phyloP scores from a whole-genome alignment of 2,113 vertebrate species.

The Tyrannus savana region DNA sequence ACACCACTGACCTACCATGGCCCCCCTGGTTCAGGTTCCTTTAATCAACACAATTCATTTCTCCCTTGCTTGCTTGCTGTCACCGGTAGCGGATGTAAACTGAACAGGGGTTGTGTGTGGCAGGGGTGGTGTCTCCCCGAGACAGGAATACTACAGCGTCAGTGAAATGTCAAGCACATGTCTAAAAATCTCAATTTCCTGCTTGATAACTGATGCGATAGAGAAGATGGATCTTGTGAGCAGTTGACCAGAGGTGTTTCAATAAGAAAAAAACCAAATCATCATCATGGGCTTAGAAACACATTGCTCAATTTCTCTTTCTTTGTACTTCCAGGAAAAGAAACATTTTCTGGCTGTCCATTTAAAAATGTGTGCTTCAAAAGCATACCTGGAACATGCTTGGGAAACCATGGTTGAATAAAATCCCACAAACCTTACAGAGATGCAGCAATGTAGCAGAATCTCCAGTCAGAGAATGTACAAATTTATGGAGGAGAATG shows the following conservation, averaged over 20 bases:
- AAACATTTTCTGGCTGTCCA: background rate
- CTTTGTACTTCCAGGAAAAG: background rate
- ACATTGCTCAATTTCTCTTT: background rate
- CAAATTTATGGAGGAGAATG: background rate
- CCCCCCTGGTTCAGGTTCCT: slow-evolving; percentile 45
- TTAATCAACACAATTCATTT: slow-evolving; percentile 67
- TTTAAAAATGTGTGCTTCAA: background rate
- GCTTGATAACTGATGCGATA: background rate
- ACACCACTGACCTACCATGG: slow-evolving; percentile 41
- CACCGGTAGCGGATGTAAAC: slow-evolving; percentile 38
- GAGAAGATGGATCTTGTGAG: background rate
- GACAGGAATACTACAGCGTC: background rate
- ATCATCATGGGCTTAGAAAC: background rate
- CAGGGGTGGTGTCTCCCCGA: background rate
- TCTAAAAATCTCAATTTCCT: background rate
- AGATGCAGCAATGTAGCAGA: background rate
- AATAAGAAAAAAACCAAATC: background rate
- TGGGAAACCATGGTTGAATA: background rate
- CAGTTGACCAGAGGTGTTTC: background rate
- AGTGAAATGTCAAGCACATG: background rate
- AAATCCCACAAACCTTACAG: background rate
- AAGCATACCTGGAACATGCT: background rate
- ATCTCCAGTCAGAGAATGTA: background rate
- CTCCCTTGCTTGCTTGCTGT: slow-evolving; percentile 61
- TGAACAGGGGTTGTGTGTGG: background rate